Evolutionary conservation across 2,113 vertebrate genomes (phyloP), one percentile per base, ranked within the genome.

Genomic region (Speoplatyrhinus poulsoni): DNA sequence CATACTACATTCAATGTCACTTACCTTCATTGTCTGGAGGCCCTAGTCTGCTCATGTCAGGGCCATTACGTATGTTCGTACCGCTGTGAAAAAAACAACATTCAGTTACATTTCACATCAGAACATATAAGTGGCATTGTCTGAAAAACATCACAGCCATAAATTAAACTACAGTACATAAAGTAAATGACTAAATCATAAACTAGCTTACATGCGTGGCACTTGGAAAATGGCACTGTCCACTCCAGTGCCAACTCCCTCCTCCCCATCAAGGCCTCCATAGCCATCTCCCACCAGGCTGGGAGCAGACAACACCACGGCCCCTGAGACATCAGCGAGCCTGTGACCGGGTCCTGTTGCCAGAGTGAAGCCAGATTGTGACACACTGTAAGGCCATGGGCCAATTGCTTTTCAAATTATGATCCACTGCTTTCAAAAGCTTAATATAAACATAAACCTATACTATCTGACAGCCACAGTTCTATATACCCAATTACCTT

Each of bases 181-280:
- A 41, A 41, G 56, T 17, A 19, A 8, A 9, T 9, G 9, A 19
- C 54, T 11, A 1, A 9, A 9, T 0, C 12, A 46, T 8, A 54
- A 0, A 79, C 70, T 60, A 56, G 89, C 95, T 95, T 94, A 99
- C 98, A 98, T 95, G 87, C 94, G 95, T 64, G 97, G 95, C 52
- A 96, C 94, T 85, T 97, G 94, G 88, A 98, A 98, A 58, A 95
- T 93, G 82, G 94, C 96, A 73, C 91, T 95, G 73, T 99, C 98
- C 77, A 94, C 93, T 12, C 94, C 87, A 72, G 90, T 93, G 89
- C 91, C 94, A 68, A 89, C 89, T 83, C 90, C 93, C 76, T 95
- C 95, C 73, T 98, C 96, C 0, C 92, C 94, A 56, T 98, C 96
- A 89, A 97, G 90, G 69, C 93, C 84, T 52, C 82, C 95, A 78